A percentile compares a stretch with the other conserved stretches of the same genome.
phyloP scores from a whole-genome alignment of 2,888 invertebrate genomes.

The Graphium colonna region DNA sequence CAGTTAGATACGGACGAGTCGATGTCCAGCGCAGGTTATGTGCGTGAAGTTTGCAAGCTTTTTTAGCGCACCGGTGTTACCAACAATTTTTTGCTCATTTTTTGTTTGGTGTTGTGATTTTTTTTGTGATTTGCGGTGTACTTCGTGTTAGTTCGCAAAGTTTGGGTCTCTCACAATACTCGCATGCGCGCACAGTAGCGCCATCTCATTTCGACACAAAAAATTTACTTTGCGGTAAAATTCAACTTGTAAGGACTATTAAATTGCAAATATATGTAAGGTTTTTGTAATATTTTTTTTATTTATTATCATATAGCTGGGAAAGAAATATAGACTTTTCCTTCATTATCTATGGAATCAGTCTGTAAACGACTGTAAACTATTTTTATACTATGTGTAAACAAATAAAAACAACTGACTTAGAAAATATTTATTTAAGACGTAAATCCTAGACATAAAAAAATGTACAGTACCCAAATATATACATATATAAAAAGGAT shows the following conservation, averaged over 20 bases:
- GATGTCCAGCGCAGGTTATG: slow-evolving; percentile 81
- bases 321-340: neutral
- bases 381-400: too few relatives aligned
- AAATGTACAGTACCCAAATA: neutral
- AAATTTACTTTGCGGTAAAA: slow-evolving; percentile 9
- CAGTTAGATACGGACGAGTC: slow-evolving; percentile 79
- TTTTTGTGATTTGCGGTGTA: slow-evolving; percentile 67
- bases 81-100: slow-evolving; percentile 80
- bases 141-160: slow-evolving; percentile 55
- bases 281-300: too few relatives aligned
- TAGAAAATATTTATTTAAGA: neutral
- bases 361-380: too few relatives aligned
- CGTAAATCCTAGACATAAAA: neutral
- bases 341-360: too few relatives aligned
- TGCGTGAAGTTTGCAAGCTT: slow-evolving; percentile 82
- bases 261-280: too few relatives aligned
- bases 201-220: slow-evolving; percentile 16
- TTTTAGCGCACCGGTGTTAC: slow-evolving; percentile 81
- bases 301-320: neutral
- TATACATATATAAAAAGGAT: neutral
- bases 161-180: slow-evolving; percentile 68
- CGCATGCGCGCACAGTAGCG: slow-evolving; percentile 33
- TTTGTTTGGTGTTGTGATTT: slow-evolving; percentile 79
- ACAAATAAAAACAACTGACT: neutral
- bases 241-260: neutral